Conservation (phyloP, 2,113 vertebrate genomes). For the Panurus biarmicus region DNA sequence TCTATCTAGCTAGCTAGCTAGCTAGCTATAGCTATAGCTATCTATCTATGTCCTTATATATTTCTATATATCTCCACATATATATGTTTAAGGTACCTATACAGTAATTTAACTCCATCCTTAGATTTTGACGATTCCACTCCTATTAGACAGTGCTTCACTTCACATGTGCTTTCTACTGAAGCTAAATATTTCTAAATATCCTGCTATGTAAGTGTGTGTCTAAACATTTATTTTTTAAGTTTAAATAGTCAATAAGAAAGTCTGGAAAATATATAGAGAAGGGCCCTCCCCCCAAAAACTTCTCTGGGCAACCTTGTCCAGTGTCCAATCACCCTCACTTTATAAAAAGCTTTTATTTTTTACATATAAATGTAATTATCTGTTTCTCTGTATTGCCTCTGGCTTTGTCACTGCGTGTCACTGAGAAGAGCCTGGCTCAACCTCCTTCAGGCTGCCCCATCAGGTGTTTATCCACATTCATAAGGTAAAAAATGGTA, state of each 20-base stretch:
- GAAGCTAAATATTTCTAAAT: not conserved
- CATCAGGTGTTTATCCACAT: not conserved
- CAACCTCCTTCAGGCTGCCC: not conserved
- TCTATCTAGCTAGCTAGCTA: too few species aligned
- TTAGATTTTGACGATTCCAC: not conserved
- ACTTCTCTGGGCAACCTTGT: not conserved
- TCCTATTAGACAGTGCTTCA: not conserved
- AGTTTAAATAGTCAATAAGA: not conserved
- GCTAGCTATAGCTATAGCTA: not conserved
- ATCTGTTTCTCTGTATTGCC: not conserved
- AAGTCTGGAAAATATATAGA: not conserved
- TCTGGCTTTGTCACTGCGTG: not conserved
- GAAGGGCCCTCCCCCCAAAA: fast-evolving
- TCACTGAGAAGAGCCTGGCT: not conserved
- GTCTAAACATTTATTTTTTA: not conserved
- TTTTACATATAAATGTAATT: not conserved
- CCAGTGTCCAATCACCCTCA: not conserved
- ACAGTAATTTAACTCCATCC: not conserved
- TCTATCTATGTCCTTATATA: not conserved
- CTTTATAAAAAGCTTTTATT: not conserved
- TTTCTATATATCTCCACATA: not conserved
- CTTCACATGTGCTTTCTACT: not conserved
- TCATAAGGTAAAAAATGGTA: not conserved
- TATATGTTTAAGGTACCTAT: not conserved
- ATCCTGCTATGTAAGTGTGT: not conserved